These are phyloP conservation scores for Neodiprion virginianus DNA, from an alignment of 1,140 invertebrate genomes.

Conservation along the genomic window DNA sequence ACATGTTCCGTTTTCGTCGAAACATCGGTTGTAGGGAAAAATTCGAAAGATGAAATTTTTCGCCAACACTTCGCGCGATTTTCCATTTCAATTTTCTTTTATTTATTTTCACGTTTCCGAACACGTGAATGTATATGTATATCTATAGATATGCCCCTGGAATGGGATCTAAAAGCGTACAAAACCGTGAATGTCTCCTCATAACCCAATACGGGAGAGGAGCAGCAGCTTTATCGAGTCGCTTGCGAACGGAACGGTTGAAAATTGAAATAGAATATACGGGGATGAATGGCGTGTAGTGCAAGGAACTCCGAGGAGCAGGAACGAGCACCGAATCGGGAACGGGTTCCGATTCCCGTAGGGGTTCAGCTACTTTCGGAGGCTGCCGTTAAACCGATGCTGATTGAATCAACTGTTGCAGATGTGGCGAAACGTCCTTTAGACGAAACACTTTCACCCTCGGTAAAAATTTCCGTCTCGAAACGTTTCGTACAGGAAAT, in stretches of 20 bases:
- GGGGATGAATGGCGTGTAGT: background rate
- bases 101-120: too few relatives aligned
- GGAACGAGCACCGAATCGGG: background rate
- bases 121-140: too few relatives aligned
- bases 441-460: background rate
- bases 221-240: background rate
- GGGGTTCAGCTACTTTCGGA: background rate
- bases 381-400: conserved; percentile 3
- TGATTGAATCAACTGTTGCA: background rate
- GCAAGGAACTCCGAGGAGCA: background rate
- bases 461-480: too few relatives aligned
- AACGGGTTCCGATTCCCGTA: background rate
- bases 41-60: too few relatives aligned
- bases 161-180: background rate
- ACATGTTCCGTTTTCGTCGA: too few relatives aligned
- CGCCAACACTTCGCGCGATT: too few relatives aligned
- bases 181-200: background rate
- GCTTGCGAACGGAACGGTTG: background rate
- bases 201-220: background rate
- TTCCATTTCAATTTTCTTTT: too few relatives aligned
- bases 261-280: conserved; percentile 1
- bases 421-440: background rate
- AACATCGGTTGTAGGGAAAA: too few relatives aligned
- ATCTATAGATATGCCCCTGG: background rate
- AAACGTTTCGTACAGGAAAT: too few relatives aligned